Evolutionary conservation across 2,888 invertebrate genomes (phyloP).

Genomic region (Drosophila mettleri): DNA sequence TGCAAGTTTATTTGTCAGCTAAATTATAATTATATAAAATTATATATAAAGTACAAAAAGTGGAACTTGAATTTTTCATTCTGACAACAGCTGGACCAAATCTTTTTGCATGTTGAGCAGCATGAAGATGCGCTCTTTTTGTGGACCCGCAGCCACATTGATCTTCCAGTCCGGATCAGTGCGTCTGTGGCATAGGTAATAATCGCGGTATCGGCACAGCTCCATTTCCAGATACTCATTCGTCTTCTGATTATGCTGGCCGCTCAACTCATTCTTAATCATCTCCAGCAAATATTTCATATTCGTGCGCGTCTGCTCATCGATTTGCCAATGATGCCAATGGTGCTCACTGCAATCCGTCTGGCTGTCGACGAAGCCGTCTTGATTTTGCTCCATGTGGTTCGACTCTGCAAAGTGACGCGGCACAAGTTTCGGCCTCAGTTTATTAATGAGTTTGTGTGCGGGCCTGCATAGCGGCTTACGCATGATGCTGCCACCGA

Average conservation of each 20-base stretch:
- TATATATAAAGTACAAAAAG: not conserved
- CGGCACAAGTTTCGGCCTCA: conserved; percentile 38
- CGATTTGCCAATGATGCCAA: not conserved
- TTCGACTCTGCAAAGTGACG: not conserved
- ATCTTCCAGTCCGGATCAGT: conserved; percentile 28
- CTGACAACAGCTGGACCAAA: conserved; percentile 69
- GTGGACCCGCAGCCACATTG: conserved; percentile 9
- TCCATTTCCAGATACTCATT: conserved; percentile 74
- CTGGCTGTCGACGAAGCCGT: not conserved
- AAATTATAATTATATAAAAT: too few relatives aligned
- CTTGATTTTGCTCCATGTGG: not conserved
- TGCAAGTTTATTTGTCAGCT: conserved; percentile 14
- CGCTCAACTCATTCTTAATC: conserved; percentile 75
- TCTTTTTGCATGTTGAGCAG: conserved; percentile 80
- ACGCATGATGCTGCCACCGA: conserved; percentile 23
- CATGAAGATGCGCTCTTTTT: conserved; percentile 67
- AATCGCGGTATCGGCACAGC: conserved; percentile 68
- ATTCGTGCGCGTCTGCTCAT: conserved; percentile 17
- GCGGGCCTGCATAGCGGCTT: not conserved
- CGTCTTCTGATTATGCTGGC: conserved; percentile 46
- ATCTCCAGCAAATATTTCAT: conserved; percentile 45
- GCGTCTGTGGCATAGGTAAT: conserved; percentile 44
- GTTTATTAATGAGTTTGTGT: conserved; percentile 18
- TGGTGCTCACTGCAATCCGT: too few relatives aligned
- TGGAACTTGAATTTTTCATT: conserved; percentile 9